A percentile compares a stretch with the other conserved stretches of the same genome.
phyloP scores from a whole-genome alignment of 2,113 vertebrate species.

The Thamnaconus septentrionalis region DNA sequence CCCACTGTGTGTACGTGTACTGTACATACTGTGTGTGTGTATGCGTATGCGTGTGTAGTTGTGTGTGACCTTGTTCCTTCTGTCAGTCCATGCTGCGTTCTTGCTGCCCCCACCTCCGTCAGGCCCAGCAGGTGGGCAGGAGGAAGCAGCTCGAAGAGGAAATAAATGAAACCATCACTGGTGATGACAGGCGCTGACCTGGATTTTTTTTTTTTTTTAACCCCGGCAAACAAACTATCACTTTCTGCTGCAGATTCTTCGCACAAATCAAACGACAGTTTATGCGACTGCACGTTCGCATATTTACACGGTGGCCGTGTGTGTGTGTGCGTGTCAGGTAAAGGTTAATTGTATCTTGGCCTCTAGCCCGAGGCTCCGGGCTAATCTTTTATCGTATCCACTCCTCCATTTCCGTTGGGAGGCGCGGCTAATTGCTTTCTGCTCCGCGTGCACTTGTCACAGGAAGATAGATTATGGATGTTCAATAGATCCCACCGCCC shows the following conservation, averaged over 20 bases:
- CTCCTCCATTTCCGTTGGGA: conserved; percentile 66
- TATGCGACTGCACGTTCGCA: conserved; percentile 9
- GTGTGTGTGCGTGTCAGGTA: conserved; percentile 11
- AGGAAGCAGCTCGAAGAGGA: neutral
- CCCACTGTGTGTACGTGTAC: conserved; percentile 5
- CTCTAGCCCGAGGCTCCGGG: conserved; percentile 51
- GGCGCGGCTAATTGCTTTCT: conserved; percentile 66
- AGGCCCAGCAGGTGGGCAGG: conserved; percentile 37
- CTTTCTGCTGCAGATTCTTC: conserved; percentile 17
- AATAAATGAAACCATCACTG: neutral
- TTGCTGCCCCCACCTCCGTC: conserved; percentile 30
- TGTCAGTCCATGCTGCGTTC: conserved; percentile 28
- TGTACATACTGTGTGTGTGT: conserved; percentile 1
- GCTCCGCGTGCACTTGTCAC: conserved; percentile 46
- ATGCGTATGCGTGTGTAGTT: conserved; percentile 15
- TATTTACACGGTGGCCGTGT: neutral
- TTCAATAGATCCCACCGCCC: conserved; percentile 34
- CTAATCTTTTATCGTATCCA: conserved; percentile 60
- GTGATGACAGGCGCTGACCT: conserved; percentile 12
- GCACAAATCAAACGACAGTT: neutral
- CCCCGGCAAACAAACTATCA: conserved; percentile 3
- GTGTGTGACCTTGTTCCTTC: conserved; percentile 41
- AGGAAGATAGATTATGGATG: conserved; percentile 59
- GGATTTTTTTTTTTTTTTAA: conserved; percentile 11
- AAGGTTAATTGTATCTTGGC: conserved; percentile 69